These are phyloP conservation scores for Rhinichthys osculus DNA, from an alignment of 2,797 vertebrate species.

Conservation along the genomic window DNA sequence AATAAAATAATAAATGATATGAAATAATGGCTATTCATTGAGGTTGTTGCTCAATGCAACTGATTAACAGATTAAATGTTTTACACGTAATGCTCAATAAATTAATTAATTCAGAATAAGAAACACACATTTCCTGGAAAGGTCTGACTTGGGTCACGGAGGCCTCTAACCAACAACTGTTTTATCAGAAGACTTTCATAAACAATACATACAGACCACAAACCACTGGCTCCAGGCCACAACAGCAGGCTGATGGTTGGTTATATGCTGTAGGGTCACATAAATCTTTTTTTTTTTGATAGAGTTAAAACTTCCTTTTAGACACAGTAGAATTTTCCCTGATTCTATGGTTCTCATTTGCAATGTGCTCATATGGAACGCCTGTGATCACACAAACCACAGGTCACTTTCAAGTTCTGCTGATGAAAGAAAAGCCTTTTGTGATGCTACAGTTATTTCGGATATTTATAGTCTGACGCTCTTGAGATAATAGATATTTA, in stretches of 20 bases:
- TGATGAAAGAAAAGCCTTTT: conserved; percentile 68
- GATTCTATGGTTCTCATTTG: neutral
- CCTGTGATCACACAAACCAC: conserved; percentile 49
- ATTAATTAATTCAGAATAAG: neutral
- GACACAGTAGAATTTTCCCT: neutral
- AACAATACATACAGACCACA: conserved; percentile 54
- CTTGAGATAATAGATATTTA: conserved; percentile 14
- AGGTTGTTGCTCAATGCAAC: neutral
- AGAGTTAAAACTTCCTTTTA: conserved; percentile 28
- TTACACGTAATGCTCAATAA: neutral
- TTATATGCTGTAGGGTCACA: conserved; percentile 24
- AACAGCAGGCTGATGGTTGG: conserved; percentile 45
- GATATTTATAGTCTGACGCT: neutral
- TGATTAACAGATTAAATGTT: neutral
- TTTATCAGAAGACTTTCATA: conserved; percentile 45
- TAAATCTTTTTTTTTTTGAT: neutral
- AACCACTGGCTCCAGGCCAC: conserved; percentile 46
- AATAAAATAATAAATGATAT: neutral
- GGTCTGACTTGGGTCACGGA: conserved; percentile 1
- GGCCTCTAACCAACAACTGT: conserved; percentile 9
- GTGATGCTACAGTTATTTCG: conserved; percentile 44
- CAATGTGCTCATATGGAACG: conserved; percentile 18
- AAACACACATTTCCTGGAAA: conserved; percentile 54
- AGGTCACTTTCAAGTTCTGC: conserved; percentile 40
- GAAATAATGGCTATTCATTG: neutral